A percentile compares a stretch with the other conserved stretches of the same genome.
Evolutionary conservation across 2,888 invertebrate genomes (phyloP).

Genomic region (Acheta domesticus): DNA sequence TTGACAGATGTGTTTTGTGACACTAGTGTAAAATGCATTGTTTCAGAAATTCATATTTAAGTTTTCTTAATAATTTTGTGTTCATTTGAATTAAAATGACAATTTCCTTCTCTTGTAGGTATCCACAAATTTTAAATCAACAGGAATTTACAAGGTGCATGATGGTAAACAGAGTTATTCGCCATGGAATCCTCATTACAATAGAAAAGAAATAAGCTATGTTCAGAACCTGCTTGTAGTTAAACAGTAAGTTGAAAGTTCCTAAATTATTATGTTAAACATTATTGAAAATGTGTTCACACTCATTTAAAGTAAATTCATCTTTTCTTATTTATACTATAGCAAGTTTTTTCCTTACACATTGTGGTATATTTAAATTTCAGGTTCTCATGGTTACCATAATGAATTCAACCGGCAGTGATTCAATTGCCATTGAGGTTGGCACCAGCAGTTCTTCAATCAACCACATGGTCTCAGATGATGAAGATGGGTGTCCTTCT

Average conservation of each 20-base stretch:
- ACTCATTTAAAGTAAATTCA: too few species aligned
- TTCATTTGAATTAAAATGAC: too few species aligned
- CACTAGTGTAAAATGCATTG: too few species aligned
- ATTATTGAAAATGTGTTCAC: constrained; percentile 9
- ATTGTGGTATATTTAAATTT: not conserved
- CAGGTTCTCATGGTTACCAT: constrained; percentile 46
- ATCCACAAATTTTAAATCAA: not conserved
- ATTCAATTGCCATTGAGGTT: constrained; percentile 67
- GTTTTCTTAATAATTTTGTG: too few species aligned
- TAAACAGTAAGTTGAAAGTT: not conserved
- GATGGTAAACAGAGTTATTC: constrained; percentile 2
- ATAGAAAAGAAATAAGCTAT: not conserved
- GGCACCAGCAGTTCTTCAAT: constrained; percentile 46
- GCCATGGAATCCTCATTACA: not conserved
- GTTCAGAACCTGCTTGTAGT: not conserved
- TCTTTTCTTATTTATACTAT: too few species aligned
- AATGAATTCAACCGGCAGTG: constrained; percentile 49
- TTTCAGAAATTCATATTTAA: too few species aligned
- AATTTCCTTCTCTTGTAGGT: not conserved
- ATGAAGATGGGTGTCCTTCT: constrained; percentile 70
- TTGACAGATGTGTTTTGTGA: too few species aligned
- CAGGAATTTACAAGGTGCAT: not conserved
- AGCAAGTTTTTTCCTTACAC: not conserved
- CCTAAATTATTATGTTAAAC: constrained; percentile 21
- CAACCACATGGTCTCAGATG: constrained; percentile 41